A percentile compares a stretch with the other conserved stretches of the same genome.
These are phyloP conservation scores for Spermophilus dauricus DNA, from an alignment of 2,113 vertebrate species.

Conservation along the genomic window DNA sequence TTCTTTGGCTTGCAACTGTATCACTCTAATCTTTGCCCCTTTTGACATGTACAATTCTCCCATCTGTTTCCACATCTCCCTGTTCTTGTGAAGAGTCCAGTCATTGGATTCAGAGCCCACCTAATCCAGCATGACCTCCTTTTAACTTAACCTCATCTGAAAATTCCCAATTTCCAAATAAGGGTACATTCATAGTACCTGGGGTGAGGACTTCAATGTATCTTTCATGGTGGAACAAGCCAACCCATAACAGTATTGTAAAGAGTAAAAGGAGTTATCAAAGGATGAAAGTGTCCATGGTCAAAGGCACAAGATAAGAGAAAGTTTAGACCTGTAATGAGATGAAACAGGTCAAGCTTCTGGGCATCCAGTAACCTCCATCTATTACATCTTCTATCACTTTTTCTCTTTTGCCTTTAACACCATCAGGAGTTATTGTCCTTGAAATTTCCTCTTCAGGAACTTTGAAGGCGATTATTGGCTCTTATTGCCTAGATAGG, in stretches of 20 bases:
- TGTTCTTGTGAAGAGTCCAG: neutral
- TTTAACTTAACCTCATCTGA: neutral
- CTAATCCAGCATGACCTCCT: neutral
- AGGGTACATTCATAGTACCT: neutral
- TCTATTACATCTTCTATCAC: neutral
- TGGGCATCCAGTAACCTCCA: neutral
- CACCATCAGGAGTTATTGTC: neutral
- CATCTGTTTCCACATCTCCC: neutral
- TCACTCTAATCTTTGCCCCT: neutral
- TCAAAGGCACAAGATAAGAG: neutral
- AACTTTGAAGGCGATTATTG: neutral
- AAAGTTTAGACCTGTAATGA: neutral
- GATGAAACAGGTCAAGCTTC: neutral
- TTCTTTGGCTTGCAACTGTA: neutral
- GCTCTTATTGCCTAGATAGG: neutral
- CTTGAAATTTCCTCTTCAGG: constrained; percentile 5
- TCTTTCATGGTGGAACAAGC: neutral
- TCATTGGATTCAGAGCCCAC: neutral
- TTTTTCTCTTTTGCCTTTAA: neutral
- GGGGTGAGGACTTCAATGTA: neutral
- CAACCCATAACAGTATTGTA: neutral
- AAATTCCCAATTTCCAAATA: constrained; percentile 4
- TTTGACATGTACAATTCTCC: neutral
- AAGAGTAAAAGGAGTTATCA: neutral
- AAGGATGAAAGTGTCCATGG: neutral